Evolutionary conservation across 2,113 vertebrate genomes (phyloP), one percentile per base, ranked within the genome.

Genomic region (Lathamus discolor): DNA sequence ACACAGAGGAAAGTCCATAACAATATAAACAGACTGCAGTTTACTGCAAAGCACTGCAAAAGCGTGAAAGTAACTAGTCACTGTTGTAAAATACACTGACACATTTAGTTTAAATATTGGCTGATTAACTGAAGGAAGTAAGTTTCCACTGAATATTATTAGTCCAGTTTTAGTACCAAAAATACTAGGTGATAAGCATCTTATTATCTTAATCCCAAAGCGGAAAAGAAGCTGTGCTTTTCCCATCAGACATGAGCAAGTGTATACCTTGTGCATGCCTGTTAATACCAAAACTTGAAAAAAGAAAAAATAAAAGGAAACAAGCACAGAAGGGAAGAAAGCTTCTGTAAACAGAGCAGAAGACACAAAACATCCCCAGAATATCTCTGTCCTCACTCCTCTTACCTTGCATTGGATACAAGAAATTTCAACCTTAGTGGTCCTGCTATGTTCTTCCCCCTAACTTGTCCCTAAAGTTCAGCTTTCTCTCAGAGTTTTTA

Each of bases 321-420:
- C 72, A 82, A 88, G 66, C 25, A 80, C 9, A 78, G 27, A 75
- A 85, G 25, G 15, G 22, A 91, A 94, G 78, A 95, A 91, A 88
- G 9, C 13, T 82, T 62, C 46, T 85, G 22, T 61, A 88, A 92
- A 83, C 17, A 90, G 19, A 91, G 72, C 13, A 91, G 83, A 76
- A 79, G 64, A 78, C 43, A 88, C 10, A 85, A 69, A 95, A 86
- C 24, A 74, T 49, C 67, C 83, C 67, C 16, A 82, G 11, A 31
- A 51, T 51, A 52, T 12, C 17, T 80, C 41, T 84, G 59, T 94
- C 83, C 90, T 92, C 55, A 57, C 72, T 96, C 59, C 61, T 93
- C 98, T 98, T 98, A 98, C 97, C 98, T 98, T 98, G 97, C 90
- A 68, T 43, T 91, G 84, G 85, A 72, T 67, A 92, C 70, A 96